Conservation (phyloP, 2,888 invertebrate genomes). For the Ophion slaviceki region DNA sequence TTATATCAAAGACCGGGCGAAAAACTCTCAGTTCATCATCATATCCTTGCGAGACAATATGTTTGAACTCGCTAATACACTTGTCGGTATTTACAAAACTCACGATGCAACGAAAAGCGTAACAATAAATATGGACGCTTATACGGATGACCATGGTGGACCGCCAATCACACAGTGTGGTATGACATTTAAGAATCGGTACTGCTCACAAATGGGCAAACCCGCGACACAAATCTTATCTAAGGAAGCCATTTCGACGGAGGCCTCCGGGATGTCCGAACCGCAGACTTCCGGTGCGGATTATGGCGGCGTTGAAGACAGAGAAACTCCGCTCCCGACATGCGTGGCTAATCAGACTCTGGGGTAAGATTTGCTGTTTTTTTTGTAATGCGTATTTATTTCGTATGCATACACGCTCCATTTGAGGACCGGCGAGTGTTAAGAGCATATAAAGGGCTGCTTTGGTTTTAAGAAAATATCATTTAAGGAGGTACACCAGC, state of each 20-base stretch:
- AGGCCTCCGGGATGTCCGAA: not conserved
- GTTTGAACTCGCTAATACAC: slow-evolving; percentile 96
- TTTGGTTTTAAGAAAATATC: too few relatives aligned
- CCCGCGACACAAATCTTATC: slow-evolving; percentile 28
- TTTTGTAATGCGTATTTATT: not conserved
- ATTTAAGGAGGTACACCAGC: too few relatives aligned
- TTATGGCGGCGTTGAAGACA: slow-evolving; percentile 17
- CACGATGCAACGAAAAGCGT: slow-evolving; percentile 93
- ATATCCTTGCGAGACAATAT: slow-evolving; percentile 98
- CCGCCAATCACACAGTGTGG: not conserved
- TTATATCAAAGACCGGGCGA: slow-evolving; percentile 98
- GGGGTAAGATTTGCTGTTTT: slow-evolving; percentile 22
- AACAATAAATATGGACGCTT: slow-evolving; percentile 84
- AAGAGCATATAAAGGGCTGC: too few relatives aligned
- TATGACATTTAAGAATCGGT: slow-evolving; percentile 22
- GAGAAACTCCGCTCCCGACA: not conserved
- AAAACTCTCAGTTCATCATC: slow-evolving; percentile 99
- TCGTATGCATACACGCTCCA: not conserved
- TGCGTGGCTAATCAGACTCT: slow-evolving; percentile 29
- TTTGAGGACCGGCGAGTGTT: too few relatives aligned
- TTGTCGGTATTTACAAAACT: slow-evolving; percentile 98
- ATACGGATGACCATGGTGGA: not conserved
- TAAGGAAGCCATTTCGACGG: not conserved
- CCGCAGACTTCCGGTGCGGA: slow-evolving; percentile 19
- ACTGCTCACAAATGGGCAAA: slow-evolving; percentile 34